Evolutionary conservation across 2,797 vertebrate genomes (phyloP), one percentile per base, ranked within the genome.

Genomic region (Clarias platycephalus): DNA sequence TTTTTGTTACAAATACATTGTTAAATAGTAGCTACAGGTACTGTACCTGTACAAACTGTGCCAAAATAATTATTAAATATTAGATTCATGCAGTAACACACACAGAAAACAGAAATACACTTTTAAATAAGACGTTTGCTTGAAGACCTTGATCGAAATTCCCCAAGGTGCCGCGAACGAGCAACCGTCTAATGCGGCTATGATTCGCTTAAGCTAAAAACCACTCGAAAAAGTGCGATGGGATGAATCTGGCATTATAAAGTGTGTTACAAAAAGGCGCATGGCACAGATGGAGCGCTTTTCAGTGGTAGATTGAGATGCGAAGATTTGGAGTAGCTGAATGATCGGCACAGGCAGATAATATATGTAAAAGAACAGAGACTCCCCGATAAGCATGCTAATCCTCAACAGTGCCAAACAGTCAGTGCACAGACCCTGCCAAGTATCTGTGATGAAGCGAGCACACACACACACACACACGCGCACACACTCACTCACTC

Each of bases 291-390:
- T 89, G 88, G 88, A 89, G 83, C 34, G 85, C 84, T 85, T 85
- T 86, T 87, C 82, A 72, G 86, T 75, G 86, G 74, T 67, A 86
- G 84, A 89, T 87, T 78, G 84, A 88, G 88, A 89, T 82, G 86
- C 85, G 80, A 83, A 86, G 83, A 86, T 83, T 90, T 86, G 88
- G 86, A 87, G 84, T 86, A 89, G 84, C 83, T 88, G 86, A 90
- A 86, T 81, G 89, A 90, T 88, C 85, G 76, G 88, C 82, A 84
- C 82, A 88, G 85, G 82, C 85, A 89, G 87, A 90, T 88, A 90
- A 89, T 88, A 88, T 90, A 89, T 89, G 87, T 90, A 90, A 88
- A 88, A 86, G 88, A 89, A 90, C 89, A 88, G 88, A 91, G 91
- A 90, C 86, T 89, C 88, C 88, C 85, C 63, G 83, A 88, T 89